Conservation (phyloP, 2,888 invertebrate species). For the Nomada fabriciana region DNA sequence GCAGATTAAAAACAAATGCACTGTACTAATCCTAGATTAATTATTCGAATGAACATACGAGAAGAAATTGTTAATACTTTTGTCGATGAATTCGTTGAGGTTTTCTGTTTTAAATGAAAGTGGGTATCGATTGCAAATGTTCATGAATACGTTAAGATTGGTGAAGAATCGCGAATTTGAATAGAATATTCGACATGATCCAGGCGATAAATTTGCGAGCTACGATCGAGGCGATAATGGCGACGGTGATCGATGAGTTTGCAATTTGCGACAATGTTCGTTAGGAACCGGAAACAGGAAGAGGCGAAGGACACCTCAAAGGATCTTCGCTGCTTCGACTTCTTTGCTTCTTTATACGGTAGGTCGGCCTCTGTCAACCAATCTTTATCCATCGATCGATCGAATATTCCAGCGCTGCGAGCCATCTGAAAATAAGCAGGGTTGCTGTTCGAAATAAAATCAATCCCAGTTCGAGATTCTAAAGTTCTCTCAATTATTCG, state of each 20-base stretch:
- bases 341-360: constrained; percentile 66
- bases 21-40: not conserved
- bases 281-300: constrained; percentile 72
- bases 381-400: constrained; percentile 97
- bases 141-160: constrained; percentile 3
- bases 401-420: constrained; percentile 96
- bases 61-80: not conserved
- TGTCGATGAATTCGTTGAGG: not conserved
- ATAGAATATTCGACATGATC: constrained; percentile 41
- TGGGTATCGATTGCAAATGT: not conserved
- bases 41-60: not conserved
- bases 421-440: constrained; percentile 89
- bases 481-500: too few species aligned
- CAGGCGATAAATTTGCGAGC: constrained; percentile 46
- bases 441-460: not conserved
- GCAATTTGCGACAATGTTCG: constrained; percentile 58
- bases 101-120: not conserved
- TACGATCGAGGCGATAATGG: constrained; percentile 48
- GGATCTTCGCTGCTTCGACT: constrained; percentile 69
- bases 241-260: constrained; percentile 42
- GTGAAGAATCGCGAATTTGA: constrained; percentile 43
- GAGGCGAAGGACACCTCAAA: constrained; percentile 67
- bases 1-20: not conserved
- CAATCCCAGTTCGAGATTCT: not conserved
- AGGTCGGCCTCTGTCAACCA: constrained; percentile 85